A percentile compares a stretch with the other conserved stretches of the same genome.
phyloP scores from a whole-genome alignment of 2,113 vertebrate species.

The Myiagra hebetior region DNA sequence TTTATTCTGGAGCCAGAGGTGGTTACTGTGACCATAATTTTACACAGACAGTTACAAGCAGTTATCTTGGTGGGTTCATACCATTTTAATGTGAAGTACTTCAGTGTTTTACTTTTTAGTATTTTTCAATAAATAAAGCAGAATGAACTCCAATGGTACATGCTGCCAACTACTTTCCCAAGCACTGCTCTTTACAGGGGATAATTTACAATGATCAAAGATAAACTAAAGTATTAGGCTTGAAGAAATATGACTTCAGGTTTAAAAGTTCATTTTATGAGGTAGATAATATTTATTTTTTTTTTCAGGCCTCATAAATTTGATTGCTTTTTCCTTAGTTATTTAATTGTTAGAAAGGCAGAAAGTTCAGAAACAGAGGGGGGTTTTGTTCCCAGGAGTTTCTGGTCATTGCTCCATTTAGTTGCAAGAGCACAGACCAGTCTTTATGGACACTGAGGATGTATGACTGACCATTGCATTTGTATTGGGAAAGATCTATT shows the following conservation, averaged over 20 bases:
- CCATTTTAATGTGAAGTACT: constrained; percentile 48
- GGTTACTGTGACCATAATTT: constrained; percentile 65
- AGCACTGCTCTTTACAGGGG: constrained; percentile 29
- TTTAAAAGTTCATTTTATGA: constrained; percentile 69
- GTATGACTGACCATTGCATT: background rate
- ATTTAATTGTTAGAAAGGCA: background rate
- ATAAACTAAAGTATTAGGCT: constrained; percentile 66
- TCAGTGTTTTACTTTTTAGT: constrained; percentile 55
- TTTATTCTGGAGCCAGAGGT: constrained; percentile 57
- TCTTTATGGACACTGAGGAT: background rate
- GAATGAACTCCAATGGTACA: constrained; percentile 27
- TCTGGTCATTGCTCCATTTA: background rate
- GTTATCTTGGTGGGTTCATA: constrained; percentile 53
- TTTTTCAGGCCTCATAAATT: constrained; percentile 60
- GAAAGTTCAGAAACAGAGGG: constrained; percentile 6
- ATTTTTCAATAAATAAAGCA: constrained; percentile 71
- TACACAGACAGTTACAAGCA: constrained; percentile 56
- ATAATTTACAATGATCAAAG: constrained; percentile 72
- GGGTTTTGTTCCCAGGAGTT: background rate
- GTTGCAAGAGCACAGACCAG: background rate
- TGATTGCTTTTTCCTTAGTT: constrained; percentile 54
- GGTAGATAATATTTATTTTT: constrained; percentile 55
- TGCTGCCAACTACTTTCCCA: constrained; percentile 58
- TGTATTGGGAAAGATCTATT: background rate
- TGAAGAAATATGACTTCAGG: constrained; percentile 55